Evolutionary conservation across 2,797 vertebrate genomes (phyloP).

Genomic region (Phalloptychus januarius): DNA sequence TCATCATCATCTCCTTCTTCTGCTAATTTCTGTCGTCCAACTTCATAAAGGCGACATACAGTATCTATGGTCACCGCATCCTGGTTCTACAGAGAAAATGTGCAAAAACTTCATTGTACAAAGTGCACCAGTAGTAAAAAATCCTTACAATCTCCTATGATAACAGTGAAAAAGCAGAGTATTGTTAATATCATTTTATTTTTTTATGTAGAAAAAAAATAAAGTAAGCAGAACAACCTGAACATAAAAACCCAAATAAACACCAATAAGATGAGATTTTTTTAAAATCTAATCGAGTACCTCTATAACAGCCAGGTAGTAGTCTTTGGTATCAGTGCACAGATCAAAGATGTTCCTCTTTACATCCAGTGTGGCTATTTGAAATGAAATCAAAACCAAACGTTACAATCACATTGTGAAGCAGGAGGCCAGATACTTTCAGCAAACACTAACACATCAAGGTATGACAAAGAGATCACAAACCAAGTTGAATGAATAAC

Average conservation of each 20-base stretch:
- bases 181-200: not conserved
- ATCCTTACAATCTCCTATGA: not conserved
- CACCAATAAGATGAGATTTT: not conserved
- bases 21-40: conserved; percentile 92
- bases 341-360: conserved; percentile 97
- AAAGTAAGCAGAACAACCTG: not conserved
- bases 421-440: not conserved
- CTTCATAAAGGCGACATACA: conserved; percentile 95
- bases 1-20: conserved; percentile 97
- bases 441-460: not conserved
- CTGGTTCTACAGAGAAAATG: conserved; percentile 85
- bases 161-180: not conserved
- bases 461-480: not conserved
- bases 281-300: conserved; percentile 64
- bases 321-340: conserved; percentile 94
- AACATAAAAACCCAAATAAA: not conserved
- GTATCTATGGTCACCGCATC: conserved; percentile 94
- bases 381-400: not conserved
- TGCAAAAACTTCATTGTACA: not conserved
- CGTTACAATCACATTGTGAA: not conserved
- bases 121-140: not conserved
- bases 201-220: not conserved
- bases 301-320: conserved; percentile 96
- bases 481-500: not conserved
- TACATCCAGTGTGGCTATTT: conserved; percentile 92